These are phyloP conservation scores for Colaptes auratus DNA, from an alignment of 2,113 vertebrate species.

Conservation along the genomic window DNA sequence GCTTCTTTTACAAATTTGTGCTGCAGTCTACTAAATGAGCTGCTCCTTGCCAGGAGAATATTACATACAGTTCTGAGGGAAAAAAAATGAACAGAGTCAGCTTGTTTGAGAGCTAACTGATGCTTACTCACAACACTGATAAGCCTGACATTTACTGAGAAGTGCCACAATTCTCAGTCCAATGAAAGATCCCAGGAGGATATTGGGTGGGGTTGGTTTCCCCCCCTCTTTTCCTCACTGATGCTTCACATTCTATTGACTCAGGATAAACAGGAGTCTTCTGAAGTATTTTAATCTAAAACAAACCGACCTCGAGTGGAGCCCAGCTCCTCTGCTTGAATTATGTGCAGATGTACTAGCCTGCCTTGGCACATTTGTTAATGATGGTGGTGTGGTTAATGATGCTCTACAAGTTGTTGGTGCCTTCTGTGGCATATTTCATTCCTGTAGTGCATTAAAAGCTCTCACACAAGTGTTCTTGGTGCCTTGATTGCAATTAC, in stretches of 20 bases:
- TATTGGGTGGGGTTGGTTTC: neutral
- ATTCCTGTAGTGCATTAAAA: slow-evolving; percentile 25
- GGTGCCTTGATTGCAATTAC: slow-evolving; percentile 53
- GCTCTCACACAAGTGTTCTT: slow-evolving; percentile 14
- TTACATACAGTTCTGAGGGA: slow-evolving; percentile 49
- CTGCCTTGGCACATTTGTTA: neutral
- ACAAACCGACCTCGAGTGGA: neutral
- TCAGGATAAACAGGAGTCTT: neutral
- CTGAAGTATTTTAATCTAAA: neutral
- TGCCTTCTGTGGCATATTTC: neutral
- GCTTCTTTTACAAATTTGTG: slow-evolving; percentile 54
- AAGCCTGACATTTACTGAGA: slow-evolving; percentile 59
- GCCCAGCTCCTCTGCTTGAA: neutral
- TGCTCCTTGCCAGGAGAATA: slow-evolving; percentile 59
- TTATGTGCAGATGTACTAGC: neutral
- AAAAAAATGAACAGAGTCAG: slow-evolving; percentile 56
- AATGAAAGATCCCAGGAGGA: slow-evolving; percentile 26
- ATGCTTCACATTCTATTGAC: slow-evolving; percentile 33
- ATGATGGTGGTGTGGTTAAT: slow-evolving; percentile 5
- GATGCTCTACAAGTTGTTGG: slow-evolving; percentile 20
- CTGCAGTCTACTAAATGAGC: slow-evolving; percentile 54
- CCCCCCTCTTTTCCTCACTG: neutral
- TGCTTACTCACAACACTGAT: slow-evolving; percentile 63
- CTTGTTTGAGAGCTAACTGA: slow-evolving; percentile 61
- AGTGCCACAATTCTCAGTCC: slow-evolving; percentile 50